phyloP scores from a whole-genome alignment of 1,140 invertebrate species.

The Coenobita brevimanus region DNA sequence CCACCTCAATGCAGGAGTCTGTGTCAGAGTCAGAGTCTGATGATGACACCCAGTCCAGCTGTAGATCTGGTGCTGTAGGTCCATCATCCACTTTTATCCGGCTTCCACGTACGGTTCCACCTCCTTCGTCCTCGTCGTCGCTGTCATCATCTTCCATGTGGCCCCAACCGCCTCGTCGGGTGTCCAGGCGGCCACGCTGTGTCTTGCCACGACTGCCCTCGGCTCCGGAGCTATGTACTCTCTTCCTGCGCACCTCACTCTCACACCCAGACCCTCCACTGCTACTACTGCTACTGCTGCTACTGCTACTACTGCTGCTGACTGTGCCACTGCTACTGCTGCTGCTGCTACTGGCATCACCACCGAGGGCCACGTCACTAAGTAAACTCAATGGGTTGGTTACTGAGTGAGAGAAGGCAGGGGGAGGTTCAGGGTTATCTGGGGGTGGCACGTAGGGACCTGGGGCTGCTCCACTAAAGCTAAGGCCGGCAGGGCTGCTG shows the following conservation, averaged over 20 bases:
- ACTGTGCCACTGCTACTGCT: constrained; percentile 29
- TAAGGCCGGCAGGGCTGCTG: constrained; percentile 31
- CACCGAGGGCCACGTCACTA: constrained; percentile 58
- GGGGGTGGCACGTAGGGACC: background rate
- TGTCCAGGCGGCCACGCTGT: constrained; percentile 30
- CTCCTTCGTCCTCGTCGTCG: constrained; percentile 41
- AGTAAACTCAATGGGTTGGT: constrained; percentile 44
- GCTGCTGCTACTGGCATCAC: constrained; percentile 47
- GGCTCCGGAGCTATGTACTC: constrained; percentile 42
- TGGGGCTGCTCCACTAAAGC: constrained; percentile 23
- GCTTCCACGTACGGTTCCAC: background rate
- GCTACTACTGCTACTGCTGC: constrained; percentile 35
- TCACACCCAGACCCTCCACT: constrained; percentile 30
- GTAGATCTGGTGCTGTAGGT: constrained; percentile 84
- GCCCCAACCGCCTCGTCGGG: constrained; percentile 18
- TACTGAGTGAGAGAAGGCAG: constrained; percentile 21
- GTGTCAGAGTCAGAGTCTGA: constrained; percentile 71
- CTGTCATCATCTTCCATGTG: constrained; percentile 28
- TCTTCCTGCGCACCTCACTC: constrained; percentile 38
- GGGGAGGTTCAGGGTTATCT: background rate
- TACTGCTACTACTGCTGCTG: constrained; percentile 26
- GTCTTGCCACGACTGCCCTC: constrained; percentile 48
- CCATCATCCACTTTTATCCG: constrained; percentile 74
- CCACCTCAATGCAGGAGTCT: constrained; percentile 78
- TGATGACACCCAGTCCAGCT: constrained; percentile 82